phyloP scores from a whole-genome alignment of 2,888 invertebrate genomes.

The Caenorhabditis imperialis region DNA sequence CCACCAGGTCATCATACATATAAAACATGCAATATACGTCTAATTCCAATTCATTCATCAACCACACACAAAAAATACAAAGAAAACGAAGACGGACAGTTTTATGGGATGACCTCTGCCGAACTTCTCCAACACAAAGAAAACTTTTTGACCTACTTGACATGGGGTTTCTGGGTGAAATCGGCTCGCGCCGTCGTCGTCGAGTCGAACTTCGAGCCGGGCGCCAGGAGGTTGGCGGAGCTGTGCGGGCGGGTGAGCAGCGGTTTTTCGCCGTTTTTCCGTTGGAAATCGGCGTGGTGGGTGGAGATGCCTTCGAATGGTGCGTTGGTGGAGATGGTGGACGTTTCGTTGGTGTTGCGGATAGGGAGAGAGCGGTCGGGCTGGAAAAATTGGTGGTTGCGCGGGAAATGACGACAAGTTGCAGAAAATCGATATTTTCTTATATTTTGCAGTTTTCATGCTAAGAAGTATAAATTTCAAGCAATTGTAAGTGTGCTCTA shows the following conservation, averaged over 20 bases:
- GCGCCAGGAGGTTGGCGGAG: constrained; percentile 20
- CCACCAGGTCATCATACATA: no score
- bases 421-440: neutral
- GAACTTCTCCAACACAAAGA: no score
- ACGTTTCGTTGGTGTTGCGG: constrained; percentile 30
- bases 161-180: constrained; percentile 38
- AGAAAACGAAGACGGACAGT: no score
- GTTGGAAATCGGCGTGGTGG: constrained; percentile 40
- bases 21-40: no score
- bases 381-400: no score
- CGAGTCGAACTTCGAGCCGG: constrained; percentile 23
- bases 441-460: no score
- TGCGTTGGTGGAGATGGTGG: constrained; percentile 2
- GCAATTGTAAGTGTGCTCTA: no score
- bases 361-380: constrained; percentile 31
- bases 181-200: constrained; percentile 27
- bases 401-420: no score
- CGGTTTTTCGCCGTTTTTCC: constrained; percentile 31
- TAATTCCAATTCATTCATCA: no score
- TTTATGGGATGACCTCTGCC: no score
- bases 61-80: no score
- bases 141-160: constrained; percentile 17
- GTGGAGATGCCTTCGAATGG: constrained; percentile 35
- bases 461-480: no score
- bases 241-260: constrained; percentile 27